A percentile compares a stretch with the other conserved stretches of the same genome.
phyloP scores from a whole-genome alignment of 2,797 vertebrate genomes.

The Phoeniculus purpureus region DNA sequence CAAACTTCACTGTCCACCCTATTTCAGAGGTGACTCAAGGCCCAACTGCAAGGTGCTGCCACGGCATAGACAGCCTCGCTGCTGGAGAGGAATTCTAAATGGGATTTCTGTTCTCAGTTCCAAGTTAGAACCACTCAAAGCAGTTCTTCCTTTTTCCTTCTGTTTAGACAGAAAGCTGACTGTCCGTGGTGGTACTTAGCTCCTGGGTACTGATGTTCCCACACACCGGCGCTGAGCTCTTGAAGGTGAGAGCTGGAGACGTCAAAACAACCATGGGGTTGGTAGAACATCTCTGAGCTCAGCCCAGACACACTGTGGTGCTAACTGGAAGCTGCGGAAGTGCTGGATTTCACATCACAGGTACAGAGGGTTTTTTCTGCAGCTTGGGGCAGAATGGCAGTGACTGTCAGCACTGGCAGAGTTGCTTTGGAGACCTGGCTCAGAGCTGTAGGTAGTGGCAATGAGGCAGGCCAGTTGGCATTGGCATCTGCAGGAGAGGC shows the following conservation, averaged over 20 bases:
- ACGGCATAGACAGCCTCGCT: too few relatives aligned
- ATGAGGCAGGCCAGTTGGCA: too few relatives aligned
- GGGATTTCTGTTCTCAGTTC: background rate
- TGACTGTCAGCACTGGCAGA: too few relatives aligned
- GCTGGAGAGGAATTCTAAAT: background rate
- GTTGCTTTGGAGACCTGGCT: too few relatives aligned
- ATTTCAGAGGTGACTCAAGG: background rate
- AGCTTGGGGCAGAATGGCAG: background rate
- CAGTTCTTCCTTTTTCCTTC: background rate
- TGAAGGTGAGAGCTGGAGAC: background rate
- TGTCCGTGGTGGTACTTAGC: background rate
- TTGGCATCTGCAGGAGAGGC: too few relatives aligned
- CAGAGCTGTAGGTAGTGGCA: too few relatives aligned
- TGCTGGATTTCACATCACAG: background rate
- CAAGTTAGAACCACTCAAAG: background rate
- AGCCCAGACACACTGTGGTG: background rate
- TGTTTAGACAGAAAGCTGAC: background rate
- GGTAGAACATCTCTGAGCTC: background rate
- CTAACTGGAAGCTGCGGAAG: background rate
- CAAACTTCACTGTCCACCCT: too few relatives aligned
- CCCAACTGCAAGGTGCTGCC: background rate
- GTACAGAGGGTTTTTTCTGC: background rate
- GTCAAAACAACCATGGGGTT: background rate
- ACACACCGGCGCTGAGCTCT: background rate
- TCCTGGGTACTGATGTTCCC: background rate